Conservation (phyloP, 2,888 invertebrate genomes). For the Acronicta alni region DNA sequence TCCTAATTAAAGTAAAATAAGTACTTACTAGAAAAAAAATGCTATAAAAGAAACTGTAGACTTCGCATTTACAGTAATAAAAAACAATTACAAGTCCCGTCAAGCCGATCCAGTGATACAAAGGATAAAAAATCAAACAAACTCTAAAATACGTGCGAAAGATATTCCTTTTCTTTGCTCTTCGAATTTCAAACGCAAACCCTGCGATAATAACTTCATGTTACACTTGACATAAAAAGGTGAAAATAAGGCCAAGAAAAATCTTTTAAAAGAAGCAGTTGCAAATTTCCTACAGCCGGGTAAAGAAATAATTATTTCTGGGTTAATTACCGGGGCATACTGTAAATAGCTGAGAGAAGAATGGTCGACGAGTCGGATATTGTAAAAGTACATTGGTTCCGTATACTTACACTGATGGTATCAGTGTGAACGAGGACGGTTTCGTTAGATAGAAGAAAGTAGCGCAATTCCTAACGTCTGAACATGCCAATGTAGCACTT, state of each 20-base stretch:
- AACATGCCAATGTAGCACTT: slow-evolving; percentile 4
- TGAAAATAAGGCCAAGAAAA: slow-evolving; percentile 22
- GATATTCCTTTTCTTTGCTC: no score
- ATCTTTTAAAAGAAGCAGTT: slow-evolving; percentile 23
- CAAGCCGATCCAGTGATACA: no score
- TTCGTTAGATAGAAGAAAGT: slow-evolving; percentile 19
- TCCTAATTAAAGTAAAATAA: no score
- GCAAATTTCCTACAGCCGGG: slow-evolving; percentile 15
- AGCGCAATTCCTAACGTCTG: slow-evolving; percentile 18
- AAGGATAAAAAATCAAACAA: no score
- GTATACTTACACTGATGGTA: slow-evolving; percentile 6
- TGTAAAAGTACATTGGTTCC: slow-evolving; percentile 10
- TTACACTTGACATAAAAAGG: slow-evolving; percentile 36
- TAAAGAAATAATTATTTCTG: slow-evolving; percentile 38
- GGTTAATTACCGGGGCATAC: slow-evolving; percentile 29
- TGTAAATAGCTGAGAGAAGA: slow-evolving; percentile 16
- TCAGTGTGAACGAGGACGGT: neutral
- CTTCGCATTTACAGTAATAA: no score
- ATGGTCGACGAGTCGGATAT: neutral
- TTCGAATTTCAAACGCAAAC: slow-evolving; percentile 30
- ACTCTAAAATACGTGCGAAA: no score
- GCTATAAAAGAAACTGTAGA: no score
- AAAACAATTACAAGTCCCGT: no score
- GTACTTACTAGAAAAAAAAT: no score
- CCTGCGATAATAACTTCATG: slow-evolving; percentile 31